Evolutionary conservation across 2,888 invertebrate species (phyloP), one percentile per base, ranked within the genome.

Genomic region (Drosophila vallismaia): DNA sequence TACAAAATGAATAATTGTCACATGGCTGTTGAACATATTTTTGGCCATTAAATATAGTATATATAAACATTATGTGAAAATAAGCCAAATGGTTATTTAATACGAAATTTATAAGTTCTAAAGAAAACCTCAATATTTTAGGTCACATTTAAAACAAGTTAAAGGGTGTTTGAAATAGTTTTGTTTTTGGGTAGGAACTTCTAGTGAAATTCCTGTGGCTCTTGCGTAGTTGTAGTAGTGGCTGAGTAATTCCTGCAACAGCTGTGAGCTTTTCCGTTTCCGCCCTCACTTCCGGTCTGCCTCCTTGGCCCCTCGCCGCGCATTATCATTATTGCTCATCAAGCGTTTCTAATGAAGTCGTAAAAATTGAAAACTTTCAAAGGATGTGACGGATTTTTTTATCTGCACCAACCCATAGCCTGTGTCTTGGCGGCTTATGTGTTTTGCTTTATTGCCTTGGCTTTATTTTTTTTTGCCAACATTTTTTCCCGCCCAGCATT

Each of bases 341-440:
- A 84, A 73, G 85, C 87, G 87, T 75, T 86, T 88, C 88, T 88
- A 88, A 85, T 84, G 88, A 86, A 88, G 86, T 86, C 83, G 80
- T 88, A 79, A 79, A 82, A 83, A 83, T 88, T 88, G 80, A 79
- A 79, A 83, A 83, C 83, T 83, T 83, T 88, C 71, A 74, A 75
- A 67, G 77, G 84, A 70, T 76, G 70, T 68, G 58, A 57, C 38
- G 57, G 52, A 42, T 46, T 71, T 36, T 73, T 71, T 71, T 71
- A 66, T 57, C 51, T 53, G 48, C 55, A 19, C 4, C 40, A 8
- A 29, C 28, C 40, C 68, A 26, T 45, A 31, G 36, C n/a, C 36
- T n/a, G n/a, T 38, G 63, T 33, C 46, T 33, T 53, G 52, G 68
- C 40, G 68, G 68, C 53, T 66, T 67, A 68, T 53, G 68, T 53